Percentiles rank a stretch among this genome's conserved stretches.
phyloP scores from a whole-genome alignment of 2,113 vertebrate species.

The Sorex araneus region DNA sequence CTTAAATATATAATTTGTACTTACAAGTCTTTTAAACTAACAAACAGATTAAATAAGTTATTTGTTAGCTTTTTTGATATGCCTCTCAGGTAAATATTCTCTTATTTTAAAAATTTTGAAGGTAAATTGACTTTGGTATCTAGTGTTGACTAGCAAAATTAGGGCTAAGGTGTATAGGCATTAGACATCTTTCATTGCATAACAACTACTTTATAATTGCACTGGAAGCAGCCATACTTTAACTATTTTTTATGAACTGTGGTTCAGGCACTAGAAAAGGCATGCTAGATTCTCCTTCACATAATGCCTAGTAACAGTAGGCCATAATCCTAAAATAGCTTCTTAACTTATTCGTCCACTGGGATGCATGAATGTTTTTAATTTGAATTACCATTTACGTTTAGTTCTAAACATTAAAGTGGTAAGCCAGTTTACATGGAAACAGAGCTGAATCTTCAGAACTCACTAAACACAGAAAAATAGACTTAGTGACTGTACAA shows the following conservation, averaged over 20 bases:
- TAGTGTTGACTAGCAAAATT: neutral
- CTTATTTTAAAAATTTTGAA: neutral
- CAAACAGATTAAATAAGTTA: neutral
- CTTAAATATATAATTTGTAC: constrained; percentile 26
- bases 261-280: neutral
- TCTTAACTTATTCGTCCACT: neutral
- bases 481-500: neutral
- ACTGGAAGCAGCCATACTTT: neutral
- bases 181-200: neutral
- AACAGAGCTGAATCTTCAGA: constrained; percentile 49
- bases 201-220: neutral
- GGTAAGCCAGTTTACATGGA: neutral
- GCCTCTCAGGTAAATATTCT: neutral
- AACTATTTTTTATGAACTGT: neutral
- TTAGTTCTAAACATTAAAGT: constrained; percentile 17
- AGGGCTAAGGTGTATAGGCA: neutral
- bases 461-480: constrained; percentile 34
- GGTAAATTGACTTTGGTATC: neutral
- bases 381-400: constrained; percentile 19
- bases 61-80: neutral
- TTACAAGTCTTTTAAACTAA: constrained; percentile 35
- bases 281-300: neutral
- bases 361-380: neutral
- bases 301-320: neutral
- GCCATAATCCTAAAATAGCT: neutral